Evolutionary conservation across 2,113 vertebrate species (phyloP).

Genomic region (Menura novaehollandiae): DNA sequence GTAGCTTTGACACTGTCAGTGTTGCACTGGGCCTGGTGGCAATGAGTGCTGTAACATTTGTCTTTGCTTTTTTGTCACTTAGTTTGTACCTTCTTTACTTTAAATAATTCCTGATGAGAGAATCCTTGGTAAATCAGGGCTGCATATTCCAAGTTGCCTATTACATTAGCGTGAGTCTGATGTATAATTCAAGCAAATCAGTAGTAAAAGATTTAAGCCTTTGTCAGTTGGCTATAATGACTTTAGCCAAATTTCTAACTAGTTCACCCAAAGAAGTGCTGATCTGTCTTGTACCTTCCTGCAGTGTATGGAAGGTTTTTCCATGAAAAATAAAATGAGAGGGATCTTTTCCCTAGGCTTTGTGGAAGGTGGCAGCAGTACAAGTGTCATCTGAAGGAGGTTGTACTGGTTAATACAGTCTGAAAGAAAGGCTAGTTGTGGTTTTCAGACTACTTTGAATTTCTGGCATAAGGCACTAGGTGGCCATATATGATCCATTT

Average conservation of each 20-base stretch:
- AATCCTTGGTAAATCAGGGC: slow-evolving; percentile 7
- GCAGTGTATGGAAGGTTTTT: background rate
- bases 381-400: background rate
- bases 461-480: background rate
- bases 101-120: slow-evolving; percentile 8
- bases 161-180: slow-evolving; percentile 15
- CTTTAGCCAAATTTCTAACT: background rate
- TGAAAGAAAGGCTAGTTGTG: background rate
- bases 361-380: background rate
- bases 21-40: background rate
- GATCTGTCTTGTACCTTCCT: background rate
- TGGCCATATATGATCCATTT: background rate
- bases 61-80: background rate
- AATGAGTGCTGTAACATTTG: slow-evolving; percentile 28
- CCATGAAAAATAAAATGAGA: background rate
- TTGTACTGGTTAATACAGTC: background rate
- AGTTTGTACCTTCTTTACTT: slow-evolving; percentile 20
- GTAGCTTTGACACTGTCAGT: background rate
- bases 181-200: slow-evolving; percentile 60
- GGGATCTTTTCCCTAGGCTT: background rate
- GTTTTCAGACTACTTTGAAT: background rate
- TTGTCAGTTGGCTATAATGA: background rate
- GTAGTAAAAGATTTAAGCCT: slow-evolving; percentile 59
- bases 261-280: background rate
- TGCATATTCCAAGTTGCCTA: background rate